Percentiles rank a stretch among this genome's conserved stretches.
phyloP scores from a whole-genome alignment of 2,797 vertebrate species.

The Scolopax bukidnonensis region DNA sequence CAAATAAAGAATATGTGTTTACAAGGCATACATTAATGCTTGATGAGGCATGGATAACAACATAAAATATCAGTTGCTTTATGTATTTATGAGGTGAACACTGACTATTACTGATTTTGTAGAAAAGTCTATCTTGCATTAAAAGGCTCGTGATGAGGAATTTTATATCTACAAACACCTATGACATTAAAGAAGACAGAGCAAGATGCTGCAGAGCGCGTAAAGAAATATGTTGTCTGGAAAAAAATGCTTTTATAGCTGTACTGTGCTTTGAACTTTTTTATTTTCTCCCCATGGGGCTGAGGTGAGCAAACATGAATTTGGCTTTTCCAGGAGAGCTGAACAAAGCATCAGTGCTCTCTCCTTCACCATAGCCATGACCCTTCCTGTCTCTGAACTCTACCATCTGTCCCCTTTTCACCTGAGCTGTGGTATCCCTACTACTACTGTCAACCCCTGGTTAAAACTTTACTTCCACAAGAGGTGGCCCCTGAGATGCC shows the following conservation, averaged over 20 bases:
- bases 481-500: background rate
- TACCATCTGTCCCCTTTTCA: rapidly evolving
- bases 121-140: conserved; percentile 8
- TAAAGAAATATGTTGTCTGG: background rate
- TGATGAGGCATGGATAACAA: conserved; percentile 21
- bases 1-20: conserved; percentile 58
- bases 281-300: background rate
- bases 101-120: conserved; percentile 9
- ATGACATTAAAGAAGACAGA: background rate
- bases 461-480: background rate
- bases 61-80: conserved; percentile 21
- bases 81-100: conserved; percentile 22
- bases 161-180: conserved; percentile 7
- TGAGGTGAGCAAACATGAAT: background rate
- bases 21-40: conserved; percentile 49
- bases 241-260: background rate
- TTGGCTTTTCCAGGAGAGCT: background rate
- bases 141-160: background rate
- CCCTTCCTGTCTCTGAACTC: background rate
- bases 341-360: rapidly evolving
- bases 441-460: background rate
- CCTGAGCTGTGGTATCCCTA: rapidly evolving
- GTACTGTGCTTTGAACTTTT: background rate
- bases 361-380: rapidly evolving
- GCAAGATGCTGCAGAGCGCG: background rate